Conservation (phyloP, 2,797 vertebrate genomes). For the Sebastes minor region DNA sequence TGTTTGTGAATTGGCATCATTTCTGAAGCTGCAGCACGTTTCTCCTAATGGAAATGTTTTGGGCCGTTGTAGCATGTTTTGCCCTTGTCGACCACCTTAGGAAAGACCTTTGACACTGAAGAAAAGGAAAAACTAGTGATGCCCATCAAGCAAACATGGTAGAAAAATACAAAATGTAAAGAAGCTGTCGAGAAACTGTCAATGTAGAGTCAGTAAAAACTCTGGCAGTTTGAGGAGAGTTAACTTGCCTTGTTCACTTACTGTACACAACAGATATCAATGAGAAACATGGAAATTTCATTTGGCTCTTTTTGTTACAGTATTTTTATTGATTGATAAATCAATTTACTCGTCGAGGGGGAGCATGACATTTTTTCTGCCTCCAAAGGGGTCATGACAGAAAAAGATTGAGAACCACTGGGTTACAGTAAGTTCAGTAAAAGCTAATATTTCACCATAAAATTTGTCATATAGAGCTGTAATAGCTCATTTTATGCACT, state of each 20-base stretch:
- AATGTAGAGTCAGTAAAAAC: background rate
- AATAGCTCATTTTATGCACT: slow-evolving; percentile 11
- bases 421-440: background rate
- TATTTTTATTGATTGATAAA: background rate
- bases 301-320: background rate
- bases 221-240: too few relatives aligned
- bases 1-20: too few relatives aligned
- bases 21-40: too few relatives aligned
- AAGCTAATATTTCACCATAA: background rate
- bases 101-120: too few relatives aligned
- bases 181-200: background rate
- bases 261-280: too few relatives aligned
- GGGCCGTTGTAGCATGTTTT: too few relatives aligned
- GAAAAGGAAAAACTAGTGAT: background rate
- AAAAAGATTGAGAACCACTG: background rate
- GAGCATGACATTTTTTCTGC: background rate
- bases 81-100: too few relatives aligned
- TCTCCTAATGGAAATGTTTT: too few relatives aligned
- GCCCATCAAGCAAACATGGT: background rate
- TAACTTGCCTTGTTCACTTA: background rate
- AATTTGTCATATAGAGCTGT: background rate
- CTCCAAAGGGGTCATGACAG: background rate
- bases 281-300: too few relatives aligned
- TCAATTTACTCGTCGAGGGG: background rate
- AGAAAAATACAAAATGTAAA: background rate